Evolutionary conservation across 1,140 invertebrate genomes (phyloP).

Genomic region (Ips nitidus): DNA sequence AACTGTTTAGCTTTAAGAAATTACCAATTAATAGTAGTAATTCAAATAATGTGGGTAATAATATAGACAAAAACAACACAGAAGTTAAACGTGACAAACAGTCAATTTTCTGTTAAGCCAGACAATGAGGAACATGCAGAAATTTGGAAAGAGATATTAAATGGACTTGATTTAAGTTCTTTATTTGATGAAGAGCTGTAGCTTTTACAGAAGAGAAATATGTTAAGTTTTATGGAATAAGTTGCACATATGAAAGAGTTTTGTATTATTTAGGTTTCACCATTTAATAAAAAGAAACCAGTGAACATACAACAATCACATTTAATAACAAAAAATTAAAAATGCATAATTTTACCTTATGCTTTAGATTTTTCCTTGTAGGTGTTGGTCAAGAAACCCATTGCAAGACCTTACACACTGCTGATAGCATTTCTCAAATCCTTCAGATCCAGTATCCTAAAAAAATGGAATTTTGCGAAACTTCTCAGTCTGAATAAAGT

Average conservation of each 20-base stretch:
- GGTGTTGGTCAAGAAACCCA: conserved; percentile 61
- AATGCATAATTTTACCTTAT: too few relatives aligned
- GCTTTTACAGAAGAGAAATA: conserved; percentile 5
- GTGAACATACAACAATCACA: too few relatives aligned
- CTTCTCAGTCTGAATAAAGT: not conserved
- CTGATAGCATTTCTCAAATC: conserved; percentile 73
- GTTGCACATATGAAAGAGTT: too few relatives aligned
- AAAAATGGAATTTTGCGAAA: conserved; percentile 38
- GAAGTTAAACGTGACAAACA: not conserved
- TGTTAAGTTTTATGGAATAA: not conserved
- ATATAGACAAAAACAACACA: not conserved
- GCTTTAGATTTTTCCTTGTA: conserved; percentile 11
- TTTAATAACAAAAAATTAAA: too few relatives aligned
- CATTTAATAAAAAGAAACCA: too few relatives aligned
- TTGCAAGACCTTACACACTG: conserved; percentile 69
- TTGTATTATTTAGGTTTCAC: too few relatives aligned
- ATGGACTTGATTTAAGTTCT: conserved; percentile 29
- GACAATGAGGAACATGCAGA: conserved; percentile 24
- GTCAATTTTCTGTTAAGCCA: conserved; percentile 22
- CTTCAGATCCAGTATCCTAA: conserved; percentile 62
- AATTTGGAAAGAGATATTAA: conserved; percentile 33
- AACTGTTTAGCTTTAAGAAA: conserved; percentile 12
- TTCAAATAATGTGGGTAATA: not conserved
- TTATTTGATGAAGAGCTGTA: conserved; percentile 29
- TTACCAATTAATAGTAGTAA: not conserved